Base-by-base conservation (phyloP, 35 echinoderm and acorn worm genomes). In the Holothuria glaberrima region DNA sequence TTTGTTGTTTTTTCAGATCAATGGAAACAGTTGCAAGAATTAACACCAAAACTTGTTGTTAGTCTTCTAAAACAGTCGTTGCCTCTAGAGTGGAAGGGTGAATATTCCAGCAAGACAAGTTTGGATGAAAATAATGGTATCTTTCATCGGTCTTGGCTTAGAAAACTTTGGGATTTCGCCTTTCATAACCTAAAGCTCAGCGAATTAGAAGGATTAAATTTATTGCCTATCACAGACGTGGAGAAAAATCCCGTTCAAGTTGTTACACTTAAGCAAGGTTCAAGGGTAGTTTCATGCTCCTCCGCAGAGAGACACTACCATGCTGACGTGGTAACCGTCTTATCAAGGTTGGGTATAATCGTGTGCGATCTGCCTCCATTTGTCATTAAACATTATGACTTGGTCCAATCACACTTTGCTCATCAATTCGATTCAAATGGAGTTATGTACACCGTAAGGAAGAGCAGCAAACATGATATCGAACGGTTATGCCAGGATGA, bases 381-480 rank as follows among this genome's bases (percentile, higher is more conserved):
- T 64, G 80, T 84, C 12, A 61, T 54, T 26, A 33, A 29, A 12
- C 48, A 61, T 38, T 27, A 4, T 31, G 27, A 60, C 56, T 17
- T 84, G 21, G 24, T 31, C 24, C 18, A 22, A 2, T 61, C 14
- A 3, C 10, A 56, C 5, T 84, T 61, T 84, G 56, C 56, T 10
- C 48, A 64, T 31, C 52, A 32, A 41, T 32, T 84, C 36, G 80
- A 84, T 84, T 36, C 80, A 29, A 26, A 48, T 30, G 80, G 80
- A 3, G 46, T 84, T 9, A 24, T 84, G 13, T 61, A 7, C 13
- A 30, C n/a, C 24, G 27, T 84, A 13, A 60, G 30, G 18, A 21
- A 29, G 19, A 34, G 30, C 36, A n/a, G 56, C 21, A 61, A 60
- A 57, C 22, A 4, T 6, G 33, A 9, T 9, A 84, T 83, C 54